Evolutionary conservation across 2,797 vertebrate genomes (phyloP), one percentile per base, ranked within the genome.

Genomic region (Arrhamphus sclerolepis): DNA sequence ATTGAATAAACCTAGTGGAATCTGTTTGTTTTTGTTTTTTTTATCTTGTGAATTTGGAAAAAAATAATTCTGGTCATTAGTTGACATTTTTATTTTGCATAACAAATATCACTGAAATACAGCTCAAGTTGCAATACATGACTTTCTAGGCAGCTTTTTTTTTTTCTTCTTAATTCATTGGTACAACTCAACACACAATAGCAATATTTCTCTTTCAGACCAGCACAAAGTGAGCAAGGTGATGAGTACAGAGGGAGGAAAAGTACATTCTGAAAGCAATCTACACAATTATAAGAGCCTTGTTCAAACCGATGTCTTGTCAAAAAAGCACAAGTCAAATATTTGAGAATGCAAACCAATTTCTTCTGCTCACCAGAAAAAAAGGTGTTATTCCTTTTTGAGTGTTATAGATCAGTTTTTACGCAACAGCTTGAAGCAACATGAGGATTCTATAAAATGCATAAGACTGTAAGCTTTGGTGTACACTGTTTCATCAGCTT

Each of bases 391-490:
- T 80, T 75, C 40, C 29, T 47, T 39, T 66, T 80, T 49, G 8
- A 34, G 31, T 31, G 29, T 34, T 10, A 34, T 11, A 34, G 41
- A 70, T 76, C 22, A 1, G 59, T 44, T 63, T 75, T 48, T 62
- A 62, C 55, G 79, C 61, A 81, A 68, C 84, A 86, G 84, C 63
- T 78, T 82, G 72, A 86, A 91, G 90, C 85, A 87, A 91, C 86
- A 86, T 84, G 66, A 57, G 56, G 75, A 72, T 81, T 84, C 83
- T 89, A 88, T 75, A 90, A 92, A 92, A 86, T 87, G 87, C 89
- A 91, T 89, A 89, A 92, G 93, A 92, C 92, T 86, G 80, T 85
- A 93, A 93, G 93, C 94, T 95, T 95, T 97, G 95, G 95, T 95
- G 93, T 91, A 87, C 83, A 85, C 81, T 71, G 78, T 80, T 87